phyloP scores from a whole-genome alignment of 2,113 vertebrate genomes.

The Malurus alboscapulatus region DNA sequence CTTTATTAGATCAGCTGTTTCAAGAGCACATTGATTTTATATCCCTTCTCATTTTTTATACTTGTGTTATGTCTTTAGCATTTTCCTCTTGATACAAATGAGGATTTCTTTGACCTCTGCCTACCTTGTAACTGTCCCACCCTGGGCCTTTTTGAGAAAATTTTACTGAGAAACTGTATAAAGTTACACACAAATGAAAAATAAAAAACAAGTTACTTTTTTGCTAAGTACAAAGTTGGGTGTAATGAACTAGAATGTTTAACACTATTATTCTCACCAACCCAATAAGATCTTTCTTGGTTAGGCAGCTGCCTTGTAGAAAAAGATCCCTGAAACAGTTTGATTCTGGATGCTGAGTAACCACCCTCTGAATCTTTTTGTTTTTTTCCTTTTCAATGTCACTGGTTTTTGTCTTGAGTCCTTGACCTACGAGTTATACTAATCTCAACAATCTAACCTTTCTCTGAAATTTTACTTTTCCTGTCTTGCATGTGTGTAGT shows the following conservation, averaged over 20 bases:
- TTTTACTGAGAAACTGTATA: not conserved
- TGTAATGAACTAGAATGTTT: not conserved
- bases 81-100: constrained; percentile 1
- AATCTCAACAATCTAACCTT: not conserved
- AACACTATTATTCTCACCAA: not conserved
- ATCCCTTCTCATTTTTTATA: constrained; percentile 43
- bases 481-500: not conserved
- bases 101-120: not conserved
- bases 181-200: not conserved
- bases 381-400: not conserved
- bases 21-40: constrained; percentile 61
- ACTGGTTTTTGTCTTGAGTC: rapidly evolving
- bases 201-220: not conserved
- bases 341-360: not conserved
- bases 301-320: not conserved
- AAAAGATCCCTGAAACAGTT: not conserved
- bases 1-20: constrained; percentile 56
- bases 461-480: not conserved
- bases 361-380: not conserved
- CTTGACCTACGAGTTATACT: not conserved
- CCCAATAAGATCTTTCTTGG: not conserved
- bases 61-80: constrained; percentile 2
- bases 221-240: not conserved
- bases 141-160: not conserved
- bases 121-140: not conserved